Percentiles rank a stretch among this genome's conserved stretches.
Conservation (phyloP, 2,888 invertebrate species). For the Apodemia mormo region DNA sequence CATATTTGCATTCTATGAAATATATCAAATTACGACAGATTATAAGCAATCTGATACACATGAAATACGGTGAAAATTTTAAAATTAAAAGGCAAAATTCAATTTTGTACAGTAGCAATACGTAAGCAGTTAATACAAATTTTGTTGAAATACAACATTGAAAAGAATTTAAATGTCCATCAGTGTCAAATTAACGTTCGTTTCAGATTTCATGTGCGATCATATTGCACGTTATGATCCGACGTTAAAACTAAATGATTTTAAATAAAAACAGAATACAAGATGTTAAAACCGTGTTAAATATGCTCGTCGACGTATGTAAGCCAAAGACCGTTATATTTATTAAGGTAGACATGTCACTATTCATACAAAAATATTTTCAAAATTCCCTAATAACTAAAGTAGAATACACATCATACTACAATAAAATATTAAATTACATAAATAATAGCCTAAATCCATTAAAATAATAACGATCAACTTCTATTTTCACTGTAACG, state of each 20-base stretch:
- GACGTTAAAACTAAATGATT: slow-evolving; percentile 68
- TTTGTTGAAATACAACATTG: slow-evolving; percentile 22
- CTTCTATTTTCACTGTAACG: too few species aligned
- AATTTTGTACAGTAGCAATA: not conserved
- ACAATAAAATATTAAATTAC: too few species aligned
- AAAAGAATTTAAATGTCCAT: slow-evolving; percentile 37
- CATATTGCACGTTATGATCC: slow-evolving; percentile 40
- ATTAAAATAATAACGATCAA: too few species aligned
- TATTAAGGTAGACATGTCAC: slow-evolving; percentile 29
- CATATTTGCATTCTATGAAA: too few species aligned
- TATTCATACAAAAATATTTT: slow-evolving; percentile 19
- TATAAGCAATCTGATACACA: not conserved
- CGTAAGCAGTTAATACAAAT: not conserved
- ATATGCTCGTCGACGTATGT: slow-evolving; percentile 48
- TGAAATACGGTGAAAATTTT: not conserved
- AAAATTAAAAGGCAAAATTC: not conserved
- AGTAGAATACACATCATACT: too few species aligned
- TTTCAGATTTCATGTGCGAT: slow-evolving; percentile 28
- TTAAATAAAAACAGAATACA: slow-evolving; percentile 58
- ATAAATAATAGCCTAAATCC: too few species aligned
- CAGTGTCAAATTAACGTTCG: slow-evolving; percentile 38
- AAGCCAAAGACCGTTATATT: slow-evolving; percentile 39
- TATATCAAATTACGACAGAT: too few species aligned
- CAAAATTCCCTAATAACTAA: too few species aligned
- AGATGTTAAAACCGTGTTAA: slow-evolving; percentile 53